Conservation (phyloP, 2,113 vertebrate species). For the Nibea albiflora region DNA sequence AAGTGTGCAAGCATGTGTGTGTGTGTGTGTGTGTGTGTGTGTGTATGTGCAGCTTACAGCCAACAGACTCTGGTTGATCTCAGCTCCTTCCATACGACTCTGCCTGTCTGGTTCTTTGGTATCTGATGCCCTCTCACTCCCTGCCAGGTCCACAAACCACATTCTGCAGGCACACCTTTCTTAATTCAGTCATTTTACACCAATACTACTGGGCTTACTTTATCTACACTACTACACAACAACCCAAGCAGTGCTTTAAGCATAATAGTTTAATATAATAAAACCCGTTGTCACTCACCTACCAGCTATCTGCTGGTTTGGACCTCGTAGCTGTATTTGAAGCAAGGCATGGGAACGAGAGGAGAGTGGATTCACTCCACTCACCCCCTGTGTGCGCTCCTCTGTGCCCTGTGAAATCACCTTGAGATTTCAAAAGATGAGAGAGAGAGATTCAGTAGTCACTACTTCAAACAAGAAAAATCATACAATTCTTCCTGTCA, state of each 20-base stretch:
- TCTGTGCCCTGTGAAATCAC: constrained; percentile 89
- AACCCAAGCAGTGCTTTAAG: not conserved
- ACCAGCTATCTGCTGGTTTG: constrained; percentile 84
- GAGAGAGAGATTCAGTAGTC: not conserved
- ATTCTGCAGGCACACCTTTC: constrained; percentile 81
- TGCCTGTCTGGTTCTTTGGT: constrained; percentile 88
- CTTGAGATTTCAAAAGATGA: constrained; percentile 63
- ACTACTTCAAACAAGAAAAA: not conserved
- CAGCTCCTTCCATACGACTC: constrained; percentile 93
- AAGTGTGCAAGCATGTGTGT: not conserved
- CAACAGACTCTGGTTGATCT: constrained; percentile 96
- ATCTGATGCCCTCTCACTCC: constrained; percentile 94
- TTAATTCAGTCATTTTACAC: constrained; percentile 8
- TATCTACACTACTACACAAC: not conserved
- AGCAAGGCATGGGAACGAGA: constrained; percentile 94
- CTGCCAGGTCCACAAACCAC: constrained; percentile 95
- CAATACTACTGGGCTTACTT: not conserved
- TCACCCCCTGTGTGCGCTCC: constrained; percentile 89
- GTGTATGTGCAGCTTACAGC: constrained; percentile 84
- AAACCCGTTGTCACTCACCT: constrained; percentile 78
- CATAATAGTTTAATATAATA: no score
- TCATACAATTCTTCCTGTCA: not conserved
- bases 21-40: not conserved
- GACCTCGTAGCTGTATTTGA: constrained; percentile 90
- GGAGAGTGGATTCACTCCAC: constrained; percentile 91